A percentile compares a stretch with the other conserved stretches of the same genome.
phyloP scores from a whole-genome alignment of 2,888 invertebrate species.

The Alsophila aescularia region DNA sequence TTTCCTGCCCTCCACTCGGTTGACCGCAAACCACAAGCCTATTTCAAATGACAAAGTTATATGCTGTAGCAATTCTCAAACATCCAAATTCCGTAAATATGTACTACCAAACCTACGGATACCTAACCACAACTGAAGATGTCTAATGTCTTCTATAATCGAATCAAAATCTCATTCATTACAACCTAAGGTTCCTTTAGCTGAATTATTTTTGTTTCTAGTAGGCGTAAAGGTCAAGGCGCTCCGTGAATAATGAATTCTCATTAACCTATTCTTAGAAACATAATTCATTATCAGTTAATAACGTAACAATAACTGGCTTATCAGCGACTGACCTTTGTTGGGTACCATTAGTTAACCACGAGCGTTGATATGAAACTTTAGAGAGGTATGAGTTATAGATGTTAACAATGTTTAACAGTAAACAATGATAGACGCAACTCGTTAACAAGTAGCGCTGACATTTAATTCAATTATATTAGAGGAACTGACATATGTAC shows the following conservation, averaged over 20 bases:
- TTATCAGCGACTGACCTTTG: slow-evolving; percentile 34
- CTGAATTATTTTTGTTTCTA: not conserved
- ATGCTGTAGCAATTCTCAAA: too few species aligned
- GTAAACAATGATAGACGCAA: too few species aligned
- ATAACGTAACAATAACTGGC: slow-evolving; percentile 19
- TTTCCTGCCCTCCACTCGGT: too few species aligned
- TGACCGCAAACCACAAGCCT: too few species aligned
- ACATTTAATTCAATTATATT: too few species aligned
- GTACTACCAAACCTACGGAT: too few species aligned
- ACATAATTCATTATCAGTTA: slow-evolving; percentile 28
- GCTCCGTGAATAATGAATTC: slow-evolving; percentile 7
- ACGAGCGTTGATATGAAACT: slow-evolving; percentile 10
- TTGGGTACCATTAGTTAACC: slow-evolving; percentile 5
- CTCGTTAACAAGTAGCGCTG: too few species aligned
- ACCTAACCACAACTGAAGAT: too few species aligned
- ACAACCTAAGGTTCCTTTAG: not conserved
- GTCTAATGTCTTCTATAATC: not conserved
- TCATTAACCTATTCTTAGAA: slow-evolving; percentile 18
- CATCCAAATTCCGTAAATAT: too few species aligned
- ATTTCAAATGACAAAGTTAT: too few species aligned
- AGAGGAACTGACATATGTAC: too few species aligned
- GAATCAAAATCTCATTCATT: not conserved
- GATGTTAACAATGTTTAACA: not conserved
- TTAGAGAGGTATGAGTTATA: slow-evolving; percentile 2
- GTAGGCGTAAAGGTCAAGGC: slow-evolving; percentile 30